A percentile compares a stretch with the other conserved stretches of the same genome.
phyloP scores from a whole-genome alignment of 2,888 invertebrate species.

The Diplazon laetatorius region DNA sequence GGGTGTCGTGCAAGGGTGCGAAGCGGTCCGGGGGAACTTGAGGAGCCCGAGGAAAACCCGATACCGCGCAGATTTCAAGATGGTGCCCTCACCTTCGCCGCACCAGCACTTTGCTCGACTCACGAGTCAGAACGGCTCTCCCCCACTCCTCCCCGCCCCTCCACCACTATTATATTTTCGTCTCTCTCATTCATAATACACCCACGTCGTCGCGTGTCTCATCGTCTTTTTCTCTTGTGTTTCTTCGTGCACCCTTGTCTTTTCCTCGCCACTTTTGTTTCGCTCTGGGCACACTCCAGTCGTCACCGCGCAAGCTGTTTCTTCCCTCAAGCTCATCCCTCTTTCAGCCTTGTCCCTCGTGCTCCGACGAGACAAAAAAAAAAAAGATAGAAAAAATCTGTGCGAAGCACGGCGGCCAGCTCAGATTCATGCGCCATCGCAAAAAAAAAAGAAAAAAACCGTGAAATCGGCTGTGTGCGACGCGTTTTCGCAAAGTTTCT shows the following conservation, averaged over 20 bases:
- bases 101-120: constrained; percentile 46
- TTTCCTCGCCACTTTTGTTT: constrained; percentile 10
- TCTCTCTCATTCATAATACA: constrained; percentile 24
- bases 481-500: constrained; percentile 72
- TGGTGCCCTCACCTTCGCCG: constrained; percentile 56
- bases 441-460: too few species aligned
- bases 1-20: constrained; percentile 1
- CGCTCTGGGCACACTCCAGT: constrained; percentile 4
- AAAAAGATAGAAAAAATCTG: constrained; percentile 32
- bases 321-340: constrained; percentile 4
- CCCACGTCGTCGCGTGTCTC: constrained; percentile 29
- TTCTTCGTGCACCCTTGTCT: neutral
- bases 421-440: constrained; percentile 34
- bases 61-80: constrained; percentile 62
- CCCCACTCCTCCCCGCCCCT: too few species aligned
- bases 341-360: neutral
- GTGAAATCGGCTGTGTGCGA: constrained; percentile 50
- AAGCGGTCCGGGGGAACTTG: neutral
- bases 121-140: constrained; percentile 12
- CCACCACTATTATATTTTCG: constrained; percentile 8
- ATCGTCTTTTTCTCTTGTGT: constrained; percentile 15
- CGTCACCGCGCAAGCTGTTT: constrained; percentile 27
- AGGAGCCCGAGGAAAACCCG: constrained; percentile 43
- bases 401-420: constrained; percentile 11
- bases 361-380: too few species aligned